Base-by-base conservation (phyloP, 2,797 vertebrate genomes). In the Pantherophis alleghaniensis region DNA sequence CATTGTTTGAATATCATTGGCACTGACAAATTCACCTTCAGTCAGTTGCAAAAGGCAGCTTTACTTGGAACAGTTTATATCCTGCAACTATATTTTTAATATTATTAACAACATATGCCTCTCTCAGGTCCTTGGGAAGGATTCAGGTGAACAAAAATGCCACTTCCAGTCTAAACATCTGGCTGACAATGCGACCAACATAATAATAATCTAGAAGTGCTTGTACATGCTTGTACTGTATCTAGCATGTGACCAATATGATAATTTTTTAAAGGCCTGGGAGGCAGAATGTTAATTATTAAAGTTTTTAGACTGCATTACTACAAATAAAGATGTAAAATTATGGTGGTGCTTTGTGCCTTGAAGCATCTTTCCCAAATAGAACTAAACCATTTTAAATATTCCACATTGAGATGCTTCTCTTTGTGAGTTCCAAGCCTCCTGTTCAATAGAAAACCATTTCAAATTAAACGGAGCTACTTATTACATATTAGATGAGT, bases 351-450 rank as follows among this genome's bases (percentile, higher is more conserved):
- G 11, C 20, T 53, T 4, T 28, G 26, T 59, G 28, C 11, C 55
- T 13, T 87, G 56, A 42, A 42, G 37, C 32, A 87, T 22, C 86
- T 79, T 88, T 93, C n/a, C 37, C 20, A 88, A 61, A 24, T 22
- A 7, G 24, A 55, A 20, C 12, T 37, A 79, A 55, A 83, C 32
- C 79, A 79, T 47, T 6, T 89, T 86, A 47, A 89, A 89, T 18
- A 24, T 86, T 83, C n/a, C 90, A 89, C 87, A 63, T 55, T 90
- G 32, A 90, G 90, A 87, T 56, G 87, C 69, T 93, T 51, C 42
- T 91, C 57, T 83, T 20, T 42, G 66, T 93, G 69, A 91, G 42
- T 61, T 91, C 55, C 26, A 16, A 57, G 24, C 59, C 37, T 74
- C 16, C 32, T 0, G 16, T 69, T 91, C 63, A n/a, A 83, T 42